phyloP scores from a whole-genome alignment of 2,888 invertebrate species.

The Neoascia interrupta region DNA sequence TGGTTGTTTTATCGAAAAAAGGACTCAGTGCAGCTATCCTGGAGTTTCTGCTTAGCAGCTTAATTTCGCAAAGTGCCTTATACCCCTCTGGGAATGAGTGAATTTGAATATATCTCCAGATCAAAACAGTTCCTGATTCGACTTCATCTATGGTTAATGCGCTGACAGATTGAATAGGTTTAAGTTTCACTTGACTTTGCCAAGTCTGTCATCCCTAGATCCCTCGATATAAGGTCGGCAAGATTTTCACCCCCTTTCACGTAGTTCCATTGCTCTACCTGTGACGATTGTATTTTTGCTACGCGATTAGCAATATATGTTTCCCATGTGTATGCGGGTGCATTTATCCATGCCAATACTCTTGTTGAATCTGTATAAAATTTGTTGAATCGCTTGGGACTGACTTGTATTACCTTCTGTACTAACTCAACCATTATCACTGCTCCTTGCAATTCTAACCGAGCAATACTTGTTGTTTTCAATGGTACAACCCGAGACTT shows the following conservation, averaged over 20 bases:
- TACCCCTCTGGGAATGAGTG: too few species aligned
- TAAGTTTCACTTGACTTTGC: too few species aligned
- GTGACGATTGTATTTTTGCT: conserved; percentile 17
- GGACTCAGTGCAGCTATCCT: too few species aligned
- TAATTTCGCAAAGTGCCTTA: too few species aligned
- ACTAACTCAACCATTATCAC: conserved; percentile 12
- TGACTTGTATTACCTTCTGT: not conserved
- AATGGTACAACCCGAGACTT: conserved; percentile 7
- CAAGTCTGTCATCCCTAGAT: too few species aligned
- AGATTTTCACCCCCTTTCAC: not conserved
- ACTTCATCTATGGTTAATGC: too few species aligned
- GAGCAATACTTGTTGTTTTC: conserved; percentile 2
- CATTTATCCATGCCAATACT: conserved; percentile 9
- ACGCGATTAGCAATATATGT: conserved; percentile 3
- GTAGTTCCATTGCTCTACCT: conserved; percentile 3
- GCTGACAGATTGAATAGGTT: too few species aligned
- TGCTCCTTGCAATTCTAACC: conserved; percentile 4
- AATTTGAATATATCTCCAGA: too few species aligned
- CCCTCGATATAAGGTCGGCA: conserved; percentile 15
- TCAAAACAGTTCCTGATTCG: too few species aligned
- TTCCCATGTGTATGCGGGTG: conserved; percentile 7
- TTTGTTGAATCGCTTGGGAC: not conserved
- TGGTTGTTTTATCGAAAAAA: too few species aligned
- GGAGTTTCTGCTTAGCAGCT: too few species aligned
- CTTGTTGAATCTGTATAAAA: conserved; percentile 15